phyloP scores from a whole-genome alignment of 2,888 invertebrate species.

The Temnothorax unifasciatus region DNA sequence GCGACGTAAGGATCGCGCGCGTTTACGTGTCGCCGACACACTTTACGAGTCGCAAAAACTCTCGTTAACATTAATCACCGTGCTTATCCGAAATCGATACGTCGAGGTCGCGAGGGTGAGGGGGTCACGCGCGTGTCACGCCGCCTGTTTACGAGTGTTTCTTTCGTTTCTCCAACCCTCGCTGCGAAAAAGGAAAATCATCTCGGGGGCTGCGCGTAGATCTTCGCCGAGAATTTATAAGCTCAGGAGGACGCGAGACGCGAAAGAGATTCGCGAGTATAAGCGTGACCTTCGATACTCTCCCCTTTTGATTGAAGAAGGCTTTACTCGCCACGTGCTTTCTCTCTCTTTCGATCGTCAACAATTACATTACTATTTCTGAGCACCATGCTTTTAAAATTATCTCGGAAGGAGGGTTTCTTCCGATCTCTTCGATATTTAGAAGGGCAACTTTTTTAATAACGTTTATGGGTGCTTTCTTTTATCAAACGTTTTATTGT shows the following conservation, averaged over 20 bases:
- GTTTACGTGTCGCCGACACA: conserved; percentile 80
- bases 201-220: neutral
- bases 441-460: too few relatives aligned
- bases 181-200: conserved; percentile 14
- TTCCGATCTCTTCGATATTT: too few relatives aligned
- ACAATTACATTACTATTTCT: neutral
- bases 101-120: conserved; percentile 80
- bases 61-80: conserved; percentile 85
- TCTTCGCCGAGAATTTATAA: neutral
- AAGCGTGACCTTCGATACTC: neutral
- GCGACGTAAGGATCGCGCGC: conserved; percentile 62
- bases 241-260: neutral
- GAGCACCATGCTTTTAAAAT: neutral
- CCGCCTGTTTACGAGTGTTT: conserved; percentile 78
- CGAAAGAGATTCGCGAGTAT: neutral
- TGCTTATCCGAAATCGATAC: conserved; percentile 82
- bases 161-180: conserved; percentile 22
- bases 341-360: neutral
- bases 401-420: neutral
- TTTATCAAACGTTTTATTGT: neutral
- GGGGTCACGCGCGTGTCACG: conserved; percentile 58
- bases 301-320: neutral
- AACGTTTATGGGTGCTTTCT: neutral
- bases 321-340: neutral
- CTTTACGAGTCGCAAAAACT: conserved; percentile 85